Base-by-base conservation (phyloP, 2,888 invertebrate species). In the Aphelenchoides bicaudatus region DNA sequence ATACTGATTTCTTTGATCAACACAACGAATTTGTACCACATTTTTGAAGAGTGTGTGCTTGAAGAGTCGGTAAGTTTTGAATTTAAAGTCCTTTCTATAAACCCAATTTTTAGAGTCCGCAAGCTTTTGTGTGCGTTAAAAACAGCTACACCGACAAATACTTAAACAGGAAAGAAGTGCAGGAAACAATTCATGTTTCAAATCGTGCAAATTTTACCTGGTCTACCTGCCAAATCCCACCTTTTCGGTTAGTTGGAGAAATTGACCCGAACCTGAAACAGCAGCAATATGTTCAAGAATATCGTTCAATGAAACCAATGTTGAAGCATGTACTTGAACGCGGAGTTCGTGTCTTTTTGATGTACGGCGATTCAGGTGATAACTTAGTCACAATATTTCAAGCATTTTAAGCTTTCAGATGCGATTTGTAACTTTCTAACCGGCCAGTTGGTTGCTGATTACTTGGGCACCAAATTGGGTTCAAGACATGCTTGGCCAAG, bases 401-500 rank as follows among this genome's bases (percentile, higher is more conserved):
- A n/a, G n/a, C n/a, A n/a, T n/a, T n/a, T n/a, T n/a, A n/a, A n/a
- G n/a, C n/a, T n/a, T n/a, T n/a, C n/a, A 8, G 43, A 43, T n/a
- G 43, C 43, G 21, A n/a, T 43, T 43, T 43, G 43, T n/a, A 19
- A 19, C 16, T 43, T 43, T n/a, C 23, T 43, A 25, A 43, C 43
- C 16, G 43, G 21, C 23, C 43, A 43, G 23, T 8, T 21, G 21
- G 43, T 43, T 8, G 43, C 43, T n/a, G 43, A 43, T 8, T 8
- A n/a, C 10, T 21, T 43, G 10, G 43, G 43, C 21, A 10, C 16
- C 10, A n/a, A 43, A 8, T 25, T 19, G 25, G 10, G 8, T 19
- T 10, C 6, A 25, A 43, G 23, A n/a, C 43, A 25, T 25, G 16
- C 43, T 19, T 43, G 43, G 43, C 43, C 43, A n/a, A 34, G 10